Percentiles rank a stretch among this genome's conserved stretches.
Evolutionary conservation across 2,113 vertebrate genomes (phyloP).

Genomic region (Dendrocopos noguchii): DNA sequence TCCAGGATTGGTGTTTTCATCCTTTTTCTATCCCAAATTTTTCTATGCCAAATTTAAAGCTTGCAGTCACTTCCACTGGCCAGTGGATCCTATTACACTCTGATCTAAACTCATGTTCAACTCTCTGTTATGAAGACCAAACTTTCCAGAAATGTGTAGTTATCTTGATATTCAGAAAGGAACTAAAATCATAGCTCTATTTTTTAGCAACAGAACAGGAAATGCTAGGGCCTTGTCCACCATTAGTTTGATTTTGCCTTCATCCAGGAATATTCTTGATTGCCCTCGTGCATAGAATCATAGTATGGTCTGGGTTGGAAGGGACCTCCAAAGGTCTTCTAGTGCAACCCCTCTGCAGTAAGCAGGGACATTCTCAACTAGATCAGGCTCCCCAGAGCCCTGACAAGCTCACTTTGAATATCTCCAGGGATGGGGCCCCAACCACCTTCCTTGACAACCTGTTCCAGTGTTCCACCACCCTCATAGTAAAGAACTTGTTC

Average conservation of each 20-base stretch:
- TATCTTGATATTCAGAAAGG: neutral
- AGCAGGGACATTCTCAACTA: no score
- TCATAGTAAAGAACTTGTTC: no score
- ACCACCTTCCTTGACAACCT: no score
- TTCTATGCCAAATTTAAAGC: neutral
- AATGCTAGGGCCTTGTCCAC: neutral
- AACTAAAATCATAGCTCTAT: neutral
- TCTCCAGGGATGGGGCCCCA: no score
- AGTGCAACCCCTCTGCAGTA: no score
- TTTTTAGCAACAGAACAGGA: neutral
- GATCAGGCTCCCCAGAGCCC: no score
- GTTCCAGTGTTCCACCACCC: no score
- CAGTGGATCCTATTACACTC: neutral
- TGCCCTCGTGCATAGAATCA: neutral
- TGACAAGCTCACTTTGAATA: no score
- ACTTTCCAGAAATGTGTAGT: neutral
- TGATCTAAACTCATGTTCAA: neutral
- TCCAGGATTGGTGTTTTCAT: neutral
- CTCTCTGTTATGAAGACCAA: neutral
- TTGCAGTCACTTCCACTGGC: neutral
- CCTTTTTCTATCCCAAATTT: neutral
- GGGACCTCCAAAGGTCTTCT: no score
- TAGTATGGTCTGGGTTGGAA: no score
- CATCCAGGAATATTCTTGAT: neutral
- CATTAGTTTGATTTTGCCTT: neutral